Percentiles rank a stretch among this genome's conserved stretches.
These are phyloP conservation scores for Cataglyphis cursor DNA, from an alignment of 2,888 invertebrate genomes.

Conservation along the genomic window DNA sequence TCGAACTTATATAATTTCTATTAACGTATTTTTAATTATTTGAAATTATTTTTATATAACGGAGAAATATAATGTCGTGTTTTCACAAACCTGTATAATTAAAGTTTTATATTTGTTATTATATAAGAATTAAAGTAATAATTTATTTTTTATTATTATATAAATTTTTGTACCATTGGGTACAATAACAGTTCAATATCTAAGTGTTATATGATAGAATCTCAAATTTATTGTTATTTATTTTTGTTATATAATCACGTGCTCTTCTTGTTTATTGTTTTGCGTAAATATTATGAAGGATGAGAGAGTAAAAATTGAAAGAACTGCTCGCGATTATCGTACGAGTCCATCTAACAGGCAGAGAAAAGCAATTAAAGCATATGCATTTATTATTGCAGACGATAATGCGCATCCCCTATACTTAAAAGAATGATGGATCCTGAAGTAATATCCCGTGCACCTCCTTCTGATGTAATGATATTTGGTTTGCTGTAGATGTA, in stretches of 20 bases:
- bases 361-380: conserved; percentile 23
- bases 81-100: conserved; percentile 4
- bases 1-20: conserved; percentile 10
- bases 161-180: neutral
- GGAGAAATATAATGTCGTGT: neutral
- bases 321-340: neutral
- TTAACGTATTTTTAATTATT: neutral
- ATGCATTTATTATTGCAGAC: conserved; percentile 44
- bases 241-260: neutral
- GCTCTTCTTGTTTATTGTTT: neutral
- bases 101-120: conserved; percentile 24
- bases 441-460: conserved; percentile 31
- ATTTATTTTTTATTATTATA: conserved; percentile 15
- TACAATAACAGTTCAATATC: conserved; percentile 9
- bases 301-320: neutral
- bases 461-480: conserved; percentile 7
- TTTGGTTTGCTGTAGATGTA: conserved; percentile 35
- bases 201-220: neutral
- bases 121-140: neutral
- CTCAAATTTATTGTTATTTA: conserved; percentile 11
- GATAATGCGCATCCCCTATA: conserved; percentile 20
- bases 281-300: neutral
- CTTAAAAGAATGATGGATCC: conserved; percentile 2
- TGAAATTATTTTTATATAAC: neutral
- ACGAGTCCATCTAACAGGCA: neutral